Evolutionary conservation across 2,113 vertebrate species (phyloP), one percentile per base, ranked within the genome.

Genomic region (Blennius ocellaris): DNA sequence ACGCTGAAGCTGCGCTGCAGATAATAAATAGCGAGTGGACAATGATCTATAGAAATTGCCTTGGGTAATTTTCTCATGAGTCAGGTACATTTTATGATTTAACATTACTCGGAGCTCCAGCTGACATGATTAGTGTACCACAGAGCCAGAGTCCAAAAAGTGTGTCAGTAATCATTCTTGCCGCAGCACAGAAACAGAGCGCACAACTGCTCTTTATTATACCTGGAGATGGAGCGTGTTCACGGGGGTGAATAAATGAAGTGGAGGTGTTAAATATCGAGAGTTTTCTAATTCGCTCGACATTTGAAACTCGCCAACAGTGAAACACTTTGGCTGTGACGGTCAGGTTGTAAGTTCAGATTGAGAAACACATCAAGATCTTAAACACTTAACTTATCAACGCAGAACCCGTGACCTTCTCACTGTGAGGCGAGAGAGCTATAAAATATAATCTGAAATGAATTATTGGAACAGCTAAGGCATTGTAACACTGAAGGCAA

Each of bases 81-180:
- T 84, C 75, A 75, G 71, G 62, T 80, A 67, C 60, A 71, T 81
- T 73, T 78, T 59, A 76, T 83, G 79, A 89, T 89, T 81, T 64
- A 49, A 65, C 57, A 60, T 53, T 16, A 57, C 73, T 74, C 43
- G 38, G 49, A 78, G 70, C 61, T 80, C 65, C 37, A 43, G 60
- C 58, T 49, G 50, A 57, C 69, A 78, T 83, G 48, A 87, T 78
- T 50, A 44, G 56, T 78, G 61, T 70, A 10, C 54, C 12, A 45
- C 36, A n/a, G 60, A 59, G 47, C 30, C 51, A 40, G 37, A 71
- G 59, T 72, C 76, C n/a, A 54, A 41, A 65, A 62, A 65, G 53
- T 57, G 38, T 41, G 17, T 12, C 50, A 45, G 44, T 55, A 16
- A 71, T 81, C 60, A 15, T 48, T 78, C n/a, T 54, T 43, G 40